Percentiles rank a stretch among this genome's conserved stretches.
Conservation (phyloP, 1,140 invertebrate genomes). For the Tribolium castaneum region DNA sequence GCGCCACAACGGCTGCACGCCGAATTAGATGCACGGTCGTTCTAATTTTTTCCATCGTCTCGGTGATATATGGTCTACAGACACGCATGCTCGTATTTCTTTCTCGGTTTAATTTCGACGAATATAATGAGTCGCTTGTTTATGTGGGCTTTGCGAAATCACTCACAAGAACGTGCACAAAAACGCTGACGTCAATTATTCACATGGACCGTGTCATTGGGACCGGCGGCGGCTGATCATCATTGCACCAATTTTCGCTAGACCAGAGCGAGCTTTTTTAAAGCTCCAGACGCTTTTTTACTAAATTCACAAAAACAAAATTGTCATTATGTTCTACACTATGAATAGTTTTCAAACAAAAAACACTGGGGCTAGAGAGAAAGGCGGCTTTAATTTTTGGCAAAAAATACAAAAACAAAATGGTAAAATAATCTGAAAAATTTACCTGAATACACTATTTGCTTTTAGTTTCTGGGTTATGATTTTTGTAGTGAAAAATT, state of each 20-base stretch:
- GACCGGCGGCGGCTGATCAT: neutral
- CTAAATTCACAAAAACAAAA: too few species aligned
- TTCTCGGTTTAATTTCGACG: constrained; percentile 47
- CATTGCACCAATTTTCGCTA: neutral
- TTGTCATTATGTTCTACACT: too few species aligned
- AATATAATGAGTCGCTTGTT: constrained; percentile 52
- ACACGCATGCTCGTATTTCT: constrained; percentile 54
- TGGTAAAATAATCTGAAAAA: too few species aligned
- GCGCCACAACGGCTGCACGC: constrained; percentile 57
- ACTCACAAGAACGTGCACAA: constrained; percentile 35
- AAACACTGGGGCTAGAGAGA: too few species aligned
- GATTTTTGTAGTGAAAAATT: too few species aligned
- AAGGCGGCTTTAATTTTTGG: too few species aligned
- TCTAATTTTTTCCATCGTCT: constrained; percentile 48
- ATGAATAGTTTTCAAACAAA: too few species aligned
- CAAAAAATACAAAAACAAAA: too few species aligned
- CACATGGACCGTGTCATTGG: constrained; percentile 15
- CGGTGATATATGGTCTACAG: constrained; percentile 54
- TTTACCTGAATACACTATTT: too few species aligned
- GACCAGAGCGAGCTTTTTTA: neutral
- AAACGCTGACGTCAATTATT: constrained; percentile 7
- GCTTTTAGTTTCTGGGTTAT: too few species aligned
- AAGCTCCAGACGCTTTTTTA: neutral
- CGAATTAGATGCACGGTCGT: constrained; percentile 57
- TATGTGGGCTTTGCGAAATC: constrained; percentile 42